These are phyloP conservation scores for Dicerorhinus sumatrensis DNA, from an alignment of 2,113 vertebrate species.

Conservation along the genomic window DNA sequence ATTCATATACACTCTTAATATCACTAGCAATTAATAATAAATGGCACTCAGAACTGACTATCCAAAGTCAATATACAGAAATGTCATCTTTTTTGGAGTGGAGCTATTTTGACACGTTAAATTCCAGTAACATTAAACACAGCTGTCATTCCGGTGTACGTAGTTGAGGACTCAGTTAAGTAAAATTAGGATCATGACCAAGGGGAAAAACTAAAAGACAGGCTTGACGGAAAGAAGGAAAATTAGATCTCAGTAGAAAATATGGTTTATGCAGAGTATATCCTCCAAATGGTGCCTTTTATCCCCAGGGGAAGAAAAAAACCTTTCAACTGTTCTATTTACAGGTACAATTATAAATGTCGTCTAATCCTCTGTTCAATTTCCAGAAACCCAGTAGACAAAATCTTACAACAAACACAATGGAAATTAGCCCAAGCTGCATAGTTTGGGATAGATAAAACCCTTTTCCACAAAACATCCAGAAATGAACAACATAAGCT, in stretches of 20 bases:
- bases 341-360: neutral
- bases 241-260: neutral
- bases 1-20: neutral
- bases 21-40: constrained; percentile 21
- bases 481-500: neutral
- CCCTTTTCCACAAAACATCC: neutral
- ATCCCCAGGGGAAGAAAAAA: neutral
- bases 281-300: neutral
- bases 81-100: neutral
- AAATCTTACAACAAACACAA: neutral
- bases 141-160: constrained; percentile 27
- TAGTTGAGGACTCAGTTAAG: neutral
- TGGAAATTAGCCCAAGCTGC: neutral
- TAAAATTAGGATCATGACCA: neutral
- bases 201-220: neutral
- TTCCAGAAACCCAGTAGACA: neutral
- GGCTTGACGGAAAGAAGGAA: neutral
- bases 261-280: neutral
- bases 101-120: constrained; percentile 23
- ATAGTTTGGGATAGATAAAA: neutral
- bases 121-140: constrained; percentile 28
- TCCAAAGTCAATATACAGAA: neutral
- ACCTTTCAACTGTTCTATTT: neutral
- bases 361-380: neutral
- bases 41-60: neutral